Evolutionary conservation across 2,797 vertebrate genomes (phyloP).

Genomic region (Diglossa cyanea): DNA sequence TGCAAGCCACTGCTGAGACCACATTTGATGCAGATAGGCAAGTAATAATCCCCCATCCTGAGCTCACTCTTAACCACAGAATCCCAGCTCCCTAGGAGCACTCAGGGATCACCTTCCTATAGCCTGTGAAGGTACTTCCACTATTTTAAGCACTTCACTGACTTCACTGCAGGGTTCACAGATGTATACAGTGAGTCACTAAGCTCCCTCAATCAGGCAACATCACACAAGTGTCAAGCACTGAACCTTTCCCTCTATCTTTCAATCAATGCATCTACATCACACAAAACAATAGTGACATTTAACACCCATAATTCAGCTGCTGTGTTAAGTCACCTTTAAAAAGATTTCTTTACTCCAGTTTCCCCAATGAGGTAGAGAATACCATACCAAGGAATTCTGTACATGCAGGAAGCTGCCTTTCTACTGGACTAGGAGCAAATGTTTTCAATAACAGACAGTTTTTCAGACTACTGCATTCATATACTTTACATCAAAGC

Average conservation of each 20-base stretch:
- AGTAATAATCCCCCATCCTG: not conserved
- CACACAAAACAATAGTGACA: not conserved
- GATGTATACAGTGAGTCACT: not conserved
- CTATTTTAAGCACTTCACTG: not conserved
- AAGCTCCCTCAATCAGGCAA: not conserved
- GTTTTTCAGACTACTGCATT: not conserved
- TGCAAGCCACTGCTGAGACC: not conserved
- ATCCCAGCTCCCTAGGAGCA: not conserved
- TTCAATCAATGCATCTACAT: not conserved
- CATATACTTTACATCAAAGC: not conserved
- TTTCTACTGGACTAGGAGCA: not conserved
- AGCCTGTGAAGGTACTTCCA: not conserved
- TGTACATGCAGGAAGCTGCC: not conserved
- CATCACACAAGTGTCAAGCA: not conserved
- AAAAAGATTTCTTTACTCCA: not conserved
- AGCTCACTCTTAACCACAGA: not conserved
- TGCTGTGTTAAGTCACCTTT: not conserved
- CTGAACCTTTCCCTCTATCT: not conserved
- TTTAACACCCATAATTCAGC: not conserved
- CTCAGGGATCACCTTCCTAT: not conserved
- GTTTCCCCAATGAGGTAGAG: not conserved
- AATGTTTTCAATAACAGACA: not conserved
- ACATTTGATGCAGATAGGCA: not conserved
- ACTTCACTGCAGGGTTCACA: not conserved
- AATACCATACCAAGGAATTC: not conserved